Evolutionary conservation across 2,113 vertebrate species (phyloP).

Genomic region (Spilogale gracilis): DNA sequence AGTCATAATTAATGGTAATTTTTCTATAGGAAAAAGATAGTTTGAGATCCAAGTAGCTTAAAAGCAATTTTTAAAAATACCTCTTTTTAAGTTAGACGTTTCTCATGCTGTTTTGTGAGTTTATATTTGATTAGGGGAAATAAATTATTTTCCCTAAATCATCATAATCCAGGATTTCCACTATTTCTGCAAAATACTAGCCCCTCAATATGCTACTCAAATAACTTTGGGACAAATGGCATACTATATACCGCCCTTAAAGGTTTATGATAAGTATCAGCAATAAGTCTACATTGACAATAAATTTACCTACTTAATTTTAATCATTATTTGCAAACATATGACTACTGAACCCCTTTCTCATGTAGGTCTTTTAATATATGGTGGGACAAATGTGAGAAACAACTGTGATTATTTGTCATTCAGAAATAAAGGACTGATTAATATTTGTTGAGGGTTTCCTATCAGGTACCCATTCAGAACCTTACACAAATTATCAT

Average conservation of each 20-base stretch:
- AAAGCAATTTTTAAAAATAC: not conserved
- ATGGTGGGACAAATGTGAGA: not conserved
- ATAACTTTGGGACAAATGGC: not conserved
- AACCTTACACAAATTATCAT: constrained; percentile 25
- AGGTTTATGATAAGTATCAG: not conserved
- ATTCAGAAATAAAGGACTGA: constrained; percentile 23
- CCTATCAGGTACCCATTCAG: not conserved
- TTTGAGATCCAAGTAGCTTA: not conserved
- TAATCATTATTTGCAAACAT: constrained; percentile 32
- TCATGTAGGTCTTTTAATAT: not conserved
- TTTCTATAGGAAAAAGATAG: not conserved
- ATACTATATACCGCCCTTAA: not conserved
- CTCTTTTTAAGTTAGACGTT: constrained; percentile 1
- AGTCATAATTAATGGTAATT: not conserved
- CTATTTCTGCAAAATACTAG: constrained; percentile 23
- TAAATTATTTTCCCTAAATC: not conserved
- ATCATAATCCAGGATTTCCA: not conserved
- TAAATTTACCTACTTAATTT: not conserved
- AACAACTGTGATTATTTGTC: constrained; percentile 44
- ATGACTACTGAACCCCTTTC: constrained; percentile 5
- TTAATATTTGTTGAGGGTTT: not conserved
- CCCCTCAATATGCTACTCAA: constrained; percentile 20
- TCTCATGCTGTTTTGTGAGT: not conserved
- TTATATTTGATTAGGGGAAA: constrained; percentile 8
- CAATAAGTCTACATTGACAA: not conserved